A percentile compares a stretch with the other conserved stretches of the same genome.
phyloP scores from a whole-genome alignment of 2,113 vertebrate species.

The Ursus arctos region DNA sequence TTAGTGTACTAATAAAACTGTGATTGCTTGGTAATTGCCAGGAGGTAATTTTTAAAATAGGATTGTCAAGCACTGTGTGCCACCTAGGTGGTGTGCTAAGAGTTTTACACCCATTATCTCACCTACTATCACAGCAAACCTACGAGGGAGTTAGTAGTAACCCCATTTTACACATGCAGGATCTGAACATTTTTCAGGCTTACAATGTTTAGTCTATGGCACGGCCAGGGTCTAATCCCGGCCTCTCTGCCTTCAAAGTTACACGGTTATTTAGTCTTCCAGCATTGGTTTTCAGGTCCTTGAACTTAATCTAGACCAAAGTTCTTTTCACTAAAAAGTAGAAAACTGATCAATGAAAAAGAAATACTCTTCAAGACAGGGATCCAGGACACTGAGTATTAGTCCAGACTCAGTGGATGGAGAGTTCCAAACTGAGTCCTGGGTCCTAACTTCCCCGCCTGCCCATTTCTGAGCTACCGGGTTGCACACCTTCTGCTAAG shows the following conservation, averaged over 20 bases:
- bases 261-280: background rate
- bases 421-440: background rate
- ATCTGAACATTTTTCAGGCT: background rate
- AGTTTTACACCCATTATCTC: background rate
- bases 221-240: background rate
- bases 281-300: background rate
- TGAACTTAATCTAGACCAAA: conserved; percentile 42
- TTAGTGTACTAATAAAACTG: background rate
- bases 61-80: background rate
- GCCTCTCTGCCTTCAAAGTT: background rate
- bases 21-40: background rate
- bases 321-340: conserved; percentile 6
- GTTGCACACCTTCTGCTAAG: background rate
- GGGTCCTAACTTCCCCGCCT: background rate
- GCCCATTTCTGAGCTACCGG: background rate
- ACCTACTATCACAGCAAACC: background rate
- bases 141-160: background rate
- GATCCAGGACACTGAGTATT: background rate
- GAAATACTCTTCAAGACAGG: background rate
- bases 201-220: background rate
- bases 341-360: background rate
- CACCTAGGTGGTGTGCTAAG: background rate
- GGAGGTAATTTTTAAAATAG: background rate
- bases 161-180: background rate
- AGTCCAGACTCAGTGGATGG: background rate